Conservation (phyloP, 2,113 vertebrate genomes). For the Ammodytes marinus region DNA sequence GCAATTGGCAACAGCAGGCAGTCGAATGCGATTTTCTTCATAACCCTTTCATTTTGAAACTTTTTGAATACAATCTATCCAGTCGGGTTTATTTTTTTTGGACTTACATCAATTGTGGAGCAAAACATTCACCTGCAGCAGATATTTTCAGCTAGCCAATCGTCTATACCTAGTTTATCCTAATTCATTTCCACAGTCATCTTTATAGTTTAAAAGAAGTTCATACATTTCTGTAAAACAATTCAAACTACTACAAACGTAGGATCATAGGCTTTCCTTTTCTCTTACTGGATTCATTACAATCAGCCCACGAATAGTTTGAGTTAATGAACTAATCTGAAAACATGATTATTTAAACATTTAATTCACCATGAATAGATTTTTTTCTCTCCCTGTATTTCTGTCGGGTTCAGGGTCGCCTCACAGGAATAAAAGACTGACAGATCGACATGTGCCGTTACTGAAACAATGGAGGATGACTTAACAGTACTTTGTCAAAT, state of each 20-base stretch:
- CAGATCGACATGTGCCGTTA: not conserved
- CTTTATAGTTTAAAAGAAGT: not conserved
- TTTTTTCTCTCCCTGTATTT: not conserved
- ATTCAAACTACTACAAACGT: not conserved
- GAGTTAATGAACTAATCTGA: not conserved
- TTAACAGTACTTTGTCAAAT: not conserved
- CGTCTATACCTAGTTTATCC: not conserved
- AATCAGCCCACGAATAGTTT: not conserved
- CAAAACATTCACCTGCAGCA: slow-evolving; percentile 7
- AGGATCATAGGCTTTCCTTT: too few species aligned
- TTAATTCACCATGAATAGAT: not conserved
- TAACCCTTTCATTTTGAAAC: too few species aligned
- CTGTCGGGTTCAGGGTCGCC: not conserved
- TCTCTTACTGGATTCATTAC: not conserved
- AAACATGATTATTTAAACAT: not conserved
- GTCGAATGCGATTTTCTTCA: too few species aligned
- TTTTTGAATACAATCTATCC: too few species aligned
- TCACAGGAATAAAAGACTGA: not conserved
- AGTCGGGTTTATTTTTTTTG: too few species aligned
- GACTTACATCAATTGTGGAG: too few species aligned
- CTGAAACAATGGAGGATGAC: not conserved
- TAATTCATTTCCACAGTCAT: not conserved
- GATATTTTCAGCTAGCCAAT: not conserved
- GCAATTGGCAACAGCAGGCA: too few species aligned
- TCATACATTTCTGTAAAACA: not conserved